Evolutionary conservation across 1,140 invertebrate genomes (phyloP).

Genomic region (Temnothorax longispinosus): DNA sequence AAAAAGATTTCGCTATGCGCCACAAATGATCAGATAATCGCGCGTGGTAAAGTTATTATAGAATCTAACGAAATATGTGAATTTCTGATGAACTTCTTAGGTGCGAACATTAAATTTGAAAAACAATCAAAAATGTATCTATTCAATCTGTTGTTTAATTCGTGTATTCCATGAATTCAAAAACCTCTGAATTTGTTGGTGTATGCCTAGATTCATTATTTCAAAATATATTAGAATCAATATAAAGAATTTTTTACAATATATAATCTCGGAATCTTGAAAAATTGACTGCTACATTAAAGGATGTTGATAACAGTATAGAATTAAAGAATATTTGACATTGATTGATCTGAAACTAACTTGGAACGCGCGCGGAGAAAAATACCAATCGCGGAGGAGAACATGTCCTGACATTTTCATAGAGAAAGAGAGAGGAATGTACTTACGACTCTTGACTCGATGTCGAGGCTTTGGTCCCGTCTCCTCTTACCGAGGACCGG

Average conservation of each 20-base stretch:
- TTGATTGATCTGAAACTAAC: neutral
- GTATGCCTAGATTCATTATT: neutral
- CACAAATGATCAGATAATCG: conserved; percentile 5
- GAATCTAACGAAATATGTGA: neutral
- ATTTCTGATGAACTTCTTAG: neutral
- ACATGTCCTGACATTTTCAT: neutral
- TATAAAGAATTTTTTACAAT: neutral
- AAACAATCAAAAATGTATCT: too few species aligned
- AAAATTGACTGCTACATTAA: neutral
- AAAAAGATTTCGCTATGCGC: neutral
- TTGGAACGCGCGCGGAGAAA: conserved; percentile 21
- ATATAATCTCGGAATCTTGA: neutral
- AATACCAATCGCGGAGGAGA: neutral
- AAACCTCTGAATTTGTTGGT: neutral
- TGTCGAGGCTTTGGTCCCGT: conserved; percentile 91
- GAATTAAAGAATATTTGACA: neutral
- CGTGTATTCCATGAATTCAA: neutral
- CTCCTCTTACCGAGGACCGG: conserved; percentile 91
- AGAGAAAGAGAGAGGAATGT: conserved; percentile 44
- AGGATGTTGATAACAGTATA: neutral
- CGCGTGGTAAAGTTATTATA: neutral
- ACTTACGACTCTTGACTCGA: conserved; percentile 95
- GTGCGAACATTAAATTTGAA: neutral
- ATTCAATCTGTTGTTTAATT: too few species aligned
- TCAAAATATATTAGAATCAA: neutral